phyloP scores from a whole-genome alignment of 2,888 invertebrate species.

The Epinotia brunnichana region DNA sequence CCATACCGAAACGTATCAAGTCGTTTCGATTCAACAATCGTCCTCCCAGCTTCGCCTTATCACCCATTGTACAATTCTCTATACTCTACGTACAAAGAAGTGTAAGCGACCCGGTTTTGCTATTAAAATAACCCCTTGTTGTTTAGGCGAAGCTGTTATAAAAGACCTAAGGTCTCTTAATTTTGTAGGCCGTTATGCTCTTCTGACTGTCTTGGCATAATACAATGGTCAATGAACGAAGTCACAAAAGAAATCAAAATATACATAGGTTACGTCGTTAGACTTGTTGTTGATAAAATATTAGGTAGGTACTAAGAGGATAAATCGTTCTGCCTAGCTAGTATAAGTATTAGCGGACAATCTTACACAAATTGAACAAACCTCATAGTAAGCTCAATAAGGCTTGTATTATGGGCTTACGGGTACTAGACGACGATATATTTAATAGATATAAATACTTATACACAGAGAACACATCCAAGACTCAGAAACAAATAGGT shows the following conservation, averaged over 20 bases:
- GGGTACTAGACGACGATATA: no score
- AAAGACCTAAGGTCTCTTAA: neutral
- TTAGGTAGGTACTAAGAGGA: neutral
- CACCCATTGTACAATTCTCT: slow-evolving; percentile 1
- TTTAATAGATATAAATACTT: no score
- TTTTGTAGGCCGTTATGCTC: neutral
- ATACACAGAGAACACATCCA: no score
- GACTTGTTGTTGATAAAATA: neutral
- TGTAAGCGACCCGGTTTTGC: neutral
- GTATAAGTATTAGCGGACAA: neutral
- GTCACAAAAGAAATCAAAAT: slow-evolving; percentile 8
- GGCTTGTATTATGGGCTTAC: no score
- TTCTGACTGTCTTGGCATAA: neutral
- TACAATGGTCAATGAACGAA: slow-evolving; percentile 1
- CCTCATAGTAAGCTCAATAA: no score
- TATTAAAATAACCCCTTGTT: neutral
- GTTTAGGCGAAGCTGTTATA: neutral
- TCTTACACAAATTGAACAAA: no score
- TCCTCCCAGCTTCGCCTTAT: neutral
- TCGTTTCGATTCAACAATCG: slow-evolving; percentile 12
- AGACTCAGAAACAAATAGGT: no score
- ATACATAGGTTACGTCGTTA: neutral
- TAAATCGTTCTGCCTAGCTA: no score
- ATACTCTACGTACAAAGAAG: neutral
- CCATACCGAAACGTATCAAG: neutral